A percentile compares a stretch with the other conserved stretches of the same genome.
Conservation (phyloP, 2,888 invertebrate genomes). For the Asteroscopus sphinx region DNA sequence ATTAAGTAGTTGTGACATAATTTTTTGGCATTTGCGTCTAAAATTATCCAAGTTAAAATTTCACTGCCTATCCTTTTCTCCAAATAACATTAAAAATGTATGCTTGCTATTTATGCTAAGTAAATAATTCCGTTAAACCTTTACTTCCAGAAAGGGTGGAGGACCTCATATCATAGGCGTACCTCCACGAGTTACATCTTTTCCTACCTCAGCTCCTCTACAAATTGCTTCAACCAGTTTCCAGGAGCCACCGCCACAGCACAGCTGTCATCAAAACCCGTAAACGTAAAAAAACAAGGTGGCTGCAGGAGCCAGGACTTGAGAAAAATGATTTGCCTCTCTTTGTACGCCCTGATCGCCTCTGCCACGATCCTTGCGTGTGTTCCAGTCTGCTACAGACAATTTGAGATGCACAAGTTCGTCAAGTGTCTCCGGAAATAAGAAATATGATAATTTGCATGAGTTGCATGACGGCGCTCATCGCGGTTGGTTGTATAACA, state of each 20-base stretch:
- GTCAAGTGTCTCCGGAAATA: constrained; percentile 76
- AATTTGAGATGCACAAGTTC: constrained; percentile 73
- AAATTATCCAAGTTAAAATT: no score
- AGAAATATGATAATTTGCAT: constrained; percentile 73
- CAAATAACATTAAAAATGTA: no score
- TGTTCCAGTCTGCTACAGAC: constrained; percentile 79
- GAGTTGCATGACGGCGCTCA: constrained; percentile 67
- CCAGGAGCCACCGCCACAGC: constrained; percentile 8
- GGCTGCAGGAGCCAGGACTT: constrained; percentile 28
- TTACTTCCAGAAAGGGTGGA: constrained; percentile 24
- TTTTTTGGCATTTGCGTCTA: no score
- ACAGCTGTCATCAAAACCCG: constrained; percentile 3
- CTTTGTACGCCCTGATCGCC: constrained; percentile 79
- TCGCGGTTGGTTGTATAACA: constrained; percentile 69
- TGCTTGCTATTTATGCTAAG: not conserved
- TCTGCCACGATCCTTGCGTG: constrained; percentile 81
- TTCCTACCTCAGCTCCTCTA: constrained; percentile 1
- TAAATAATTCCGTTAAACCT: not conserved
- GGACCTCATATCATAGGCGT: not conserved
- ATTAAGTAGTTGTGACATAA: no score
- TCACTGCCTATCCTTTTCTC: no score
- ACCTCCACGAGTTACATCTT: constrained; percentile 2
- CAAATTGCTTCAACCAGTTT: not conserved
- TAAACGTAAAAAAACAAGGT: constrained; percentile 11
- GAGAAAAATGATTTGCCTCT: constrained; percentile 84